Percentiles rank a stretch among this genome's conserved stretches.
phyloP scores from a whole-genome alignment of 2,888 invertebrate species.

The Nomada lathburiana region DNA sequence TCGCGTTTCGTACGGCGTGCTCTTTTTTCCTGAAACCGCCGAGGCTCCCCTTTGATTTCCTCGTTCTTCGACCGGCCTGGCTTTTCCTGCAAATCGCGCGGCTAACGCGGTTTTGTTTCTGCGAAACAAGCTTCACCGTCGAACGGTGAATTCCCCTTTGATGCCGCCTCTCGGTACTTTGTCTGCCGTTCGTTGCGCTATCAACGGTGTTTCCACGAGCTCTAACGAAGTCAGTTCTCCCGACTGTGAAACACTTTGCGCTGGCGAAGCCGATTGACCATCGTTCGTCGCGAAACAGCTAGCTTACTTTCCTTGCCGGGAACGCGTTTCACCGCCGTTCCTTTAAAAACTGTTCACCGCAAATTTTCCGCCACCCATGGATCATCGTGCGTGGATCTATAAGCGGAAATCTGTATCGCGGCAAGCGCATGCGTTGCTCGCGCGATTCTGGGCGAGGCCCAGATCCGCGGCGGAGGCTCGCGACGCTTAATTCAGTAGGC shows the following conservation, averaged over 20 bases:
- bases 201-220: neutral
- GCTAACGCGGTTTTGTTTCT: slow-evolving; percentile 21
- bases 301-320: neutral
- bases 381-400: slow-evolving; percentile 41
- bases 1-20: neutral
- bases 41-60: too few species aligned
- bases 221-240: neutral
- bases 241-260: slow-evolving; percentile 10
- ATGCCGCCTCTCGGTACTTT: neutral
- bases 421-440: slow-evolving; percentile 55
- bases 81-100: slow-evolving; percentile 29
- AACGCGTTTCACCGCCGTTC: too few species aligned
- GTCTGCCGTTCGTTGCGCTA: neutral
- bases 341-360: neutral
- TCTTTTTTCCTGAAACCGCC: neutral
- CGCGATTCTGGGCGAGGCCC: slow-evolving; percentile 65
- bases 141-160: neutral
- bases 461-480: slow-evolving; percentile 54
- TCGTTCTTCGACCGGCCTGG: neutral
- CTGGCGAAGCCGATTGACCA: neutral
- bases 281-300: slow-evolving; percentile 12
- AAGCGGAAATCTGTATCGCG: slow-evolving; percentile 43
- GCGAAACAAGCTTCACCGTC: neutral
- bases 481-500: slow-evolving; percentile 65
- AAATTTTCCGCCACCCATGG: slow-evolving; percentile 19